phyloP scores from a whole-genome alignment of 2,113 vertebrate genomes.

The Noctilio leporinus region DNA sequence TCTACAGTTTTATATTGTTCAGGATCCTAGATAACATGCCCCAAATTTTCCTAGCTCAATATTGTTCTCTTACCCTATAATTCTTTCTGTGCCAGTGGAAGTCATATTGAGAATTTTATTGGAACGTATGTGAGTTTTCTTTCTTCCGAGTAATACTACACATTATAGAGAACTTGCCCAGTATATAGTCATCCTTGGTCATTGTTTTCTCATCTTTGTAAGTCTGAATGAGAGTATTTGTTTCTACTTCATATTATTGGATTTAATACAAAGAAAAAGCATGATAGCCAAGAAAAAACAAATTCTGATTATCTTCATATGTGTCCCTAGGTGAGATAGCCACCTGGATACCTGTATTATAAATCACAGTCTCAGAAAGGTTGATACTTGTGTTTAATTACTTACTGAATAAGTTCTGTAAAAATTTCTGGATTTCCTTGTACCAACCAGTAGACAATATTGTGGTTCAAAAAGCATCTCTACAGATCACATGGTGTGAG shows the following conservation, averaged over 20 bases:
- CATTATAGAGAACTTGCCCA: background rate
- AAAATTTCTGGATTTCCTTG: background rate
- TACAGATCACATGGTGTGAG: background rate
- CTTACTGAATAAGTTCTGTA: background rate
- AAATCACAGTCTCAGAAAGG: background rate
- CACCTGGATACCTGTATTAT: background rate
- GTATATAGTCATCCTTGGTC: background rate
- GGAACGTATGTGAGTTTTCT: background rate
- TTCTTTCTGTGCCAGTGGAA: background rate
- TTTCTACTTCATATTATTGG: background rate
- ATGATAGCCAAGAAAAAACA: background rate
- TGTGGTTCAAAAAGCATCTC: background rate
- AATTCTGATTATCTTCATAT: background rate
- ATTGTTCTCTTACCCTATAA: background rate
- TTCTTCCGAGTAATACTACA: background rate
- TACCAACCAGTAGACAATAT: background rate
- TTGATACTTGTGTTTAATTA: background rate
- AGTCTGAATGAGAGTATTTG: background rate
- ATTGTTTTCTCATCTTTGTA: background rate
- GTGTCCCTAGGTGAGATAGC: background rate
- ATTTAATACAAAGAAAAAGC: background rate
- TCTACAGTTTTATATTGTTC: background rate
- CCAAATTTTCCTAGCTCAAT: background rate
- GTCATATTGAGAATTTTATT: background rate
- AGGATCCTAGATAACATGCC: background rate